Evolutionary conservation across 2,113 vertebrate genomes (phyloP).

Genomic region (Brachypteracias leptosomus): DNA sequence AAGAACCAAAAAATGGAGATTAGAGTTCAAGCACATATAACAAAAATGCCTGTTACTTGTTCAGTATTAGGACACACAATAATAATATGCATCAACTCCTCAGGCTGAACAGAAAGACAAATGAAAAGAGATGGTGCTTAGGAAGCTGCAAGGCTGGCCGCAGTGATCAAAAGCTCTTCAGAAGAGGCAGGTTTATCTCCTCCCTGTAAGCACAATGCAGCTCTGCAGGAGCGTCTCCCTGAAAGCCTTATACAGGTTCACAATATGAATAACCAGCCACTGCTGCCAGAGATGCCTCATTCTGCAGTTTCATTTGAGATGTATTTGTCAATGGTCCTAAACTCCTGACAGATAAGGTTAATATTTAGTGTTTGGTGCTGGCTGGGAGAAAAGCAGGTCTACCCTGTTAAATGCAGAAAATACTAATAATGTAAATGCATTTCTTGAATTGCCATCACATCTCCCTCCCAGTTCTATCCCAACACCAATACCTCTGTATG

Average conservation of each 20-base stretch:
- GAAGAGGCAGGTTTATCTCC: not conserved
- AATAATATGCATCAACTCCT: not conserved
- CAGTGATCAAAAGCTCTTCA: not conserved
- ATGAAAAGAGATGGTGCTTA: not conserved
- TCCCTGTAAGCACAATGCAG: not conserved
- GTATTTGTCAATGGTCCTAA: not conserved
- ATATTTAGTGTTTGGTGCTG: not conserved
- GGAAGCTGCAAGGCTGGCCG: not conserved
- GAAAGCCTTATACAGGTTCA: not conserved
- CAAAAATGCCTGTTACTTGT: not conserved
- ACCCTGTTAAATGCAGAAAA: not conserved
- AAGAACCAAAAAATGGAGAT: not conserved
- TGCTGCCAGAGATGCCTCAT: not conserved
- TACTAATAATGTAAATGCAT: not conserved
- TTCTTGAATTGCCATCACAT: not conserved
- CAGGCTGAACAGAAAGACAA: not conserved
- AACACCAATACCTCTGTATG: not conserved
- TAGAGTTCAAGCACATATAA: not conserved
- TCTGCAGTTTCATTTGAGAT: not conserved
- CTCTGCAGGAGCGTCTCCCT: not conserved
- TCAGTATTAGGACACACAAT: not conserved
- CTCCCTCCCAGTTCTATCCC: not conserved
- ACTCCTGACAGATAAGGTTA: not conserved
- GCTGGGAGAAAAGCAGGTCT: not conserved
- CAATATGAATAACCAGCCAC: not conserved